Percentiles rank a stretch among this genome's conserved stretches.
Conservation (phyloP, 23 tunicate genomes). For the Diplosoma virens region DNA sequence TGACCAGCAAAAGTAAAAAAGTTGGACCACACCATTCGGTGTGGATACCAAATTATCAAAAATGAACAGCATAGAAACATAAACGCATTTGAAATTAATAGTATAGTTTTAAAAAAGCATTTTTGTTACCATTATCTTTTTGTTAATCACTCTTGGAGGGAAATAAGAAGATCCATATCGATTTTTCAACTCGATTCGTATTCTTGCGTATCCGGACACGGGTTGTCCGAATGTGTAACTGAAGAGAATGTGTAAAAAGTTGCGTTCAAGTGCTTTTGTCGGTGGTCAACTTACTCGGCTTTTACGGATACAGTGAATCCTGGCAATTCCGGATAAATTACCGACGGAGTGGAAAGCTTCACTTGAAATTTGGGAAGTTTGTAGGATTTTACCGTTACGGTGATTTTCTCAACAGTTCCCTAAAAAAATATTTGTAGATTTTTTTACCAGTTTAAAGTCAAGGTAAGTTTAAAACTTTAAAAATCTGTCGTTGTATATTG, state of each 20-base stretch:
- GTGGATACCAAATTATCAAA: no score
- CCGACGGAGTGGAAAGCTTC: constrained; percentile 37
- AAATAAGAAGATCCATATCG: not conserved
- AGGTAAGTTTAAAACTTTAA: no score
- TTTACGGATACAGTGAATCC: constrained; percentile 30
- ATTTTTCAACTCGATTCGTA: not conserved
- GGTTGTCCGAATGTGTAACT: constrained; percentile 34
- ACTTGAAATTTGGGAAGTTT: constrained; percentile 89
- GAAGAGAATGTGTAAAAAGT: not conserved
- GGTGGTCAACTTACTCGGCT: not conserved
- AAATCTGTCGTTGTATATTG: no score
- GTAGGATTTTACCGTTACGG: constrained; percentile 50
- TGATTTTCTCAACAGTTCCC: constrained; percentile 31
- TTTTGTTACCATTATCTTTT: not conserved
- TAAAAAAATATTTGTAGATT: constrained; percentile 19
- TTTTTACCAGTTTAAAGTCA: no score
- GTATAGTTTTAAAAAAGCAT: not conserved
- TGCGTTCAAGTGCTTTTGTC: not conserved
- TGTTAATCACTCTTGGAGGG: not conserved
- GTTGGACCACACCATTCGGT: no score
- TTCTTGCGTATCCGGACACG: constrained; percentile 1
- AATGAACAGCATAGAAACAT: no score
- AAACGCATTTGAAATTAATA: no score
- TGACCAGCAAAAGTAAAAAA: no score
- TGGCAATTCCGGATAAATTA: constrained; percentile 14